These are phyloP conservation scores for Alethe diademata DNA, from an alignment of 2,113 vertebrate species.

Conservation along the genomic window DNA sequence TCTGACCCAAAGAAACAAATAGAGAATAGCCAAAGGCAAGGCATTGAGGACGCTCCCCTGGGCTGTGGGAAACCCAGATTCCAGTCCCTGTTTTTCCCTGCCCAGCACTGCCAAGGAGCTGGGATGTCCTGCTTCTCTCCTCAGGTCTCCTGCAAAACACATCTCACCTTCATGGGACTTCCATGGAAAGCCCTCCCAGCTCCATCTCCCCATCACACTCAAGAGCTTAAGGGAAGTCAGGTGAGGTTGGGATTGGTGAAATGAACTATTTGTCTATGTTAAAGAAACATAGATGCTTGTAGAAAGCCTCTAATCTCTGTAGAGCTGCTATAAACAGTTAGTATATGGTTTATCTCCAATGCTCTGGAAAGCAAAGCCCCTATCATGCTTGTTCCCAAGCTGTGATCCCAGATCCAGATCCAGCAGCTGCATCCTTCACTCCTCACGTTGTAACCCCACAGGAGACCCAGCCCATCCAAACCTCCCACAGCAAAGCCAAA, in stretches of 20 bases:
- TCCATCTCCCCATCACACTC: neutral
- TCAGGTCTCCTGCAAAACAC: neutral
- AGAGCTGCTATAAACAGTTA: neutral
- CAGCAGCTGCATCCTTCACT: accelerated
- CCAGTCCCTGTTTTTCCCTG: neutral
- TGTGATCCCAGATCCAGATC: neutral
- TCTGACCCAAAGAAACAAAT: neutral
- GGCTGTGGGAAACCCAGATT: neutral
- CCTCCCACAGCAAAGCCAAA: neutral
- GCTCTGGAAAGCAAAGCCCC: neutral
- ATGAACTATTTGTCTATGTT: neutral
- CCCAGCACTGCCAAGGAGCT: accelerated
- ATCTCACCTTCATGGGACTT: neutral
- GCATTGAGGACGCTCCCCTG: neutral
- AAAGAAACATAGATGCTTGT: neutral
- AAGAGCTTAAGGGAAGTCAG: neutral
- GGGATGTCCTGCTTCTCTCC: neutral
- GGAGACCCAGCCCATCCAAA: neutral
- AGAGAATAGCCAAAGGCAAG: neutral
- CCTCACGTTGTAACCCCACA: accelerated
- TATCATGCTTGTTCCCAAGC: neutral
- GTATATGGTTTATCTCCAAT: neutral
- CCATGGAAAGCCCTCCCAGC: neutral
- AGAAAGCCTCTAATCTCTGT: neutral
- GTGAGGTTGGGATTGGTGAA: neutral